Evolutionary conservation across 2,888 invertebrate genomes (phyloP).

Genomic region (Scaeva pyrastri): DNA sequence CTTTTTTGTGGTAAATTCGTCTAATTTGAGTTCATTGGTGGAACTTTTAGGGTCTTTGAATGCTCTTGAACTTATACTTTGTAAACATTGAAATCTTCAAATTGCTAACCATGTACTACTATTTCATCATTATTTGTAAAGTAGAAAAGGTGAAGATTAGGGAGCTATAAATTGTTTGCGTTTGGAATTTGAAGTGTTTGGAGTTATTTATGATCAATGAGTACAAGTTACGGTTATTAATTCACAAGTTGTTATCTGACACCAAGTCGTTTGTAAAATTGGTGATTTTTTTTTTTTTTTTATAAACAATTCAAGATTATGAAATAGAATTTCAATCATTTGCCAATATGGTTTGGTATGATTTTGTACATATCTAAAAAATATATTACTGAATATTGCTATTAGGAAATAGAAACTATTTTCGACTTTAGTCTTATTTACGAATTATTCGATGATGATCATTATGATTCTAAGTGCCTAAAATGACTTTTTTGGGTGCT

Average conservation of each 20-base stretch:
- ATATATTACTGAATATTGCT: too few relatives aligned
- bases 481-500: too few relatives aligned
- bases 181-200: background rate
- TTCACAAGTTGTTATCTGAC: constrained; percentile 10
- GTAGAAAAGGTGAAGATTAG: background rate
- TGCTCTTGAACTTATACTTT: constrained; percentile 10
- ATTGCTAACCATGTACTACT: background rate
- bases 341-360: too few relatives aligned
- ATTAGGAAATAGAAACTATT: too few relatives aligned
- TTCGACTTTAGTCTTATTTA: too few relatives aligned
- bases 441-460: too few relatives aligned
- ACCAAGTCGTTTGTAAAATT: background rate
- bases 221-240: background rate
- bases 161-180: background rate
- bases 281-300: too few relatives aligned
- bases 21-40: constrained; percentile 23
- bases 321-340: background rate
- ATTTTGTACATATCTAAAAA: too few relatives aligned
- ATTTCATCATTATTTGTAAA: background rate
- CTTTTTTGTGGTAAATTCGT: background rate
- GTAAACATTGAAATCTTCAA: constrained; percentile 5
- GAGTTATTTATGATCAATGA: background rate
- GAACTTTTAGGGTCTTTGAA: constrained; percentile 2
- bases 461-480: too few relatives aligned
- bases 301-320: background rate